Percentiles rank a stretch among this genome's conserved stretches.
These are phyloP conservation scores for Chymomyza procnemis DNA, from an alignment of 2,888 invertebrate genomes.

Conservation along the genomic window DNA sequence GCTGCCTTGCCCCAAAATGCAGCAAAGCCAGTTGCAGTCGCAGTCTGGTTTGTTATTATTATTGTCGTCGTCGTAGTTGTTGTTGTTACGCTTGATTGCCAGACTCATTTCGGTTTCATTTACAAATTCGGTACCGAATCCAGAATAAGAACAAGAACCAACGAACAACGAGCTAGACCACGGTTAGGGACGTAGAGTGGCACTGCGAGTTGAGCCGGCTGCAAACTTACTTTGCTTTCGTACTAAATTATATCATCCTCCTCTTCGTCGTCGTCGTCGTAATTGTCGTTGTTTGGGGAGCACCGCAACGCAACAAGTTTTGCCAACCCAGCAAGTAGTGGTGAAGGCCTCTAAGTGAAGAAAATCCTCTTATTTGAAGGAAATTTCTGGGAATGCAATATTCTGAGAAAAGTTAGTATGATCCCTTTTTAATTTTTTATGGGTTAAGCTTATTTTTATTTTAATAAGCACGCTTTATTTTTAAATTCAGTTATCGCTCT, in stretches of 20 bases:
- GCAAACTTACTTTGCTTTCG: constrained; percentile 69
- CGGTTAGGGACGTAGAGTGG: not conserved
- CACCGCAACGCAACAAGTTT: not conserved
- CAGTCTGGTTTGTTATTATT: not conserved
- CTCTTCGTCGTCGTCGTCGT: constrained; percentile 17
- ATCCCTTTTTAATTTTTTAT: no score
- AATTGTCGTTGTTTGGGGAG: constrained; percentile 19
- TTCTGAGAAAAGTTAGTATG: no score
- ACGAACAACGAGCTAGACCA: no score
- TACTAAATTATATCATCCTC: constrained; percentile 67
- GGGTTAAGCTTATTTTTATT: no score
- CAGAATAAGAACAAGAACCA: constrained; percentile 2
- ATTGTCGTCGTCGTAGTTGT: not conserved
- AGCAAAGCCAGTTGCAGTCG: not conserved
- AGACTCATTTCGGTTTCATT: constrained; percentile 64
- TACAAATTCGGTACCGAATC: constrained; percentile 54
- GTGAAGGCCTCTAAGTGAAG: not conserved
- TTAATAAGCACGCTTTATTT: no score
- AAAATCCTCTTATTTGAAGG: not conserved
- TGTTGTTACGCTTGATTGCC: constrained; percentile 2
- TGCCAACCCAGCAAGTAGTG: not conserved
- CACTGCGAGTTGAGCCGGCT: constrained; percentile 45
- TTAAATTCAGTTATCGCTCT: no score
- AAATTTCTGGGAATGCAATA: not conserved
- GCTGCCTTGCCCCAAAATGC: not conserved